Conservation (phyloP, 2,888 invertebrate species). For the Drosophila nr. fundita region DNA sequence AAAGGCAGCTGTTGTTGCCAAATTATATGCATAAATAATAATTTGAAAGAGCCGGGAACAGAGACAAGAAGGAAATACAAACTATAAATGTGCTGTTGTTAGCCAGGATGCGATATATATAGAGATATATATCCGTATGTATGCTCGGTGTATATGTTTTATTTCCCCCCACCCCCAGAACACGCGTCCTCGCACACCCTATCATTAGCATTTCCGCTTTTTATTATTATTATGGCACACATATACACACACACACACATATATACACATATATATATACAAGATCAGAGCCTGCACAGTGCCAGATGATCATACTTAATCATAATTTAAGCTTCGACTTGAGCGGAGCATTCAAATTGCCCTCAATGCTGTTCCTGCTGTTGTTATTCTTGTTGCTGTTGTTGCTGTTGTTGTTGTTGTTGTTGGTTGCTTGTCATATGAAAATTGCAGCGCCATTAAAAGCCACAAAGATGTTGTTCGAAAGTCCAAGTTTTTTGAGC, state of each 20-base stretch:
- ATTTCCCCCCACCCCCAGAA: constrained; percentile 14
- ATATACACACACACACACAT: not conserved
- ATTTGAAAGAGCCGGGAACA: constrained; percentile 54
- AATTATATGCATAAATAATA: constrained; percentile 84
- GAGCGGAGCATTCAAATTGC: constrained; percentile 70
- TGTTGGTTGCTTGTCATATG: constrained; percentile 72
- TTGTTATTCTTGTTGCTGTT: constrained; percentile 16
- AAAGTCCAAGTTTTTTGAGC: constrained; percentile 27
- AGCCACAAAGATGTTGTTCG: constrained; percentile 5
- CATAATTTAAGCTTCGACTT: constrained; percentile 78
- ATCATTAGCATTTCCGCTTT: constrained; percentile 85
- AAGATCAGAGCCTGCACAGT: constrained; percentile 25
- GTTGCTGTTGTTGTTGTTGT: constrained; percentile 13
- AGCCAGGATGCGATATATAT: constrained; percentile 51
- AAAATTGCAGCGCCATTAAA: constrained; percentile 78
- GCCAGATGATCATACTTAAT: constrained; percentile 82
- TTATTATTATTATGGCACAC: constrained; percentile 82
- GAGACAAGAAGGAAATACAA: constrained; percentile 51
- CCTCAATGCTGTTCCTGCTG: constrained; percentile 4
- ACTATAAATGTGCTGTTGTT: constrained; percentile 68
- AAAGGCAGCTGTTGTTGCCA: constrained; percentile 76
- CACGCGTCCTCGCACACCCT: constrained; percentile 67
- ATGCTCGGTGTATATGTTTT: constrained; percentile 17
- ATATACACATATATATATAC: not conserved
- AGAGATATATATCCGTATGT: constrained; percentile 26